Evolutionary conservation across 2,888 invertebrate genomes (phyloP).

Genomic region (Drosophila monieri): DNA sequence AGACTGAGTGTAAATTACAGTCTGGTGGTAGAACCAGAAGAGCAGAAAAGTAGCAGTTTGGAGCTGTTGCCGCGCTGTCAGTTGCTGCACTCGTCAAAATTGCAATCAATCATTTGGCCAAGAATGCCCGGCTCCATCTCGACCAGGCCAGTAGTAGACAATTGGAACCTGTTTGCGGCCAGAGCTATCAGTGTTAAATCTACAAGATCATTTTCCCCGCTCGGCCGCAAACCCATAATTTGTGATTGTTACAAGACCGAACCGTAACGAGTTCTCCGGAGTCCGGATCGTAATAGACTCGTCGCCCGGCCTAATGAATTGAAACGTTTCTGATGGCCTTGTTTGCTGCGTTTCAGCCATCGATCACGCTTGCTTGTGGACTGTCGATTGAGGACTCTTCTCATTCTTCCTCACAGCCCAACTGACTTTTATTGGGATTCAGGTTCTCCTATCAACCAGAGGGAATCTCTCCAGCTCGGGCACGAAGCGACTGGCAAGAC

Average conservation of each 20-base stretch:
- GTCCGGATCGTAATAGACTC: conserved; percentile 64
- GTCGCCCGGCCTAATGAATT: conserved; percentile 78
- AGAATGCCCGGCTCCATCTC: conserved; percentile 39
- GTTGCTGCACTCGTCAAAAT: conserved; percentile 74
- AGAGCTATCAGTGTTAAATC: conserved; percentile 77
- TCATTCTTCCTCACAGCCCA: neutral
- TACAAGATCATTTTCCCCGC: conserved; percentile 79
- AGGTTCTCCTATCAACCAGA: conserved; percentile 25
- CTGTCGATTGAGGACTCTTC: conserved; percentile 8
- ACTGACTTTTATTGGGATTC: conserved; percentile 14
- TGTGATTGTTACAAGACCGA: conserved; percentile 76
- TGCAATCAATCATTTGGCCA: conserved; percentile 79
- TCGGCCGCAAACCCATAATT: conserved; percentile 68
- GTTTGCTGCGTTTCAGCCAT: conserved; percentile 44
- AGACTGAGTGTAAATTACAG: conserved; percentile 70
- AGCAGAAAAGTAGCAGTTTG: conserved; percentile 35
- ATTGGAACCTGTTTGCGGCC: conserved; percentile 70
- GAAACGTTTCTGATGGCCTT: conserved; percentile 69
- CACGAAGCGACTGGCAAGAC: conserved; percentile 44
- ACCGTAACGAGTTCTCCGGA: conserved; percentile 47
- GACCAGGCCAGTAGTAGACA: conserved; percentile 46
- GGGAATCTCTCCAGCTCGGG: conserved; percentile 33
- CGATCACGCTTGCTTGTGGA: conserved; percentile 32
- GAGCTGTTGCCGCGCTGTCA: conserved; percentile 41
- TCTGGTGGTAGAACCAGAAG: conserved; percentile 43